phyloP scores from a whole-genome alignment of 2,888 invertebrate species.

The Cryptops parisi region DNA sequence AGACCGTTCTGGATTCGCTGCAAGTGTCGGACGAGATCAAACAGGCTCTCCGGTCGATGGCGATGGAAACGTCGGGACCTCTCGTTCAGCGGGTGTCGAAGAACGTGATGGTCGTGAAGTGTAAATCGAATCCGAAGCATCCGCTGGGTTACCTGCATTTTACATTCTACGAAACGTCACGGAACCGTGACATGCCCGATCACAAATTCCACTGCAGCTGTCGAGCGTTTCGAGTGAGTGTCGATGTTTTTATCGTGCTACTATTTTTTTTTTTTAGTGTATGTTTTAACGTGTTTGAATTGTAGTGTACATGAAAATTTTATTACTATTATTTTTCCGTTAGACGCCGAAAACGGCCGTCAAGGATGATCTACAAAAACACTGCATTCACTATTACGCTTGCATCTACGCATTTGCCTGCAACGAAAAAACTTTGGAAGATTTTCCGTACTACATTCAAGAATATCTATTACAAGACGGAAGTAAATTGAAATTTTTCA shows the following conservation, averaged over 20 bases:
- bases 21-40: slow-evolving; percentile 45
- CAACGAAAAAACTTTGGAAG: slow-evolving; percentile 44
- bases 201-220: slow-evolving; percentile 45
- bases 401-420: slow-evolving; percentile 55
- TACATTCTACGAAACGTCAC: slow-evolving; percentile 37
- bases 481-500: too few species aligned
- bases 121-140: slow-evolving; percentile 47
- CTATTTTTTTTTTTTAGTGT: too few species aligned
- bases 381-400: slow-evolving; percentile 53
- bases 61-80: slow-evolving; percentile 43
- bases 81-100: slow-evolving; percentile 54
- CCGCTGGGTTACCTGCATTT: slow-evolving; percentile 56
- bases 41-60: slow-evolving; percentile 43
- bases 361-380: slow-evolving; percentile 26
- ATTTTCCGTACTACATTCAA: slow-evolving; percentile 47
- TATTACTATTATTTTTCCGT: too few species aligned
- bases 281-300: too few species aligned
- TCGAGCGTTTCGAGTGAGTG: slow-evolving; percentile 34
- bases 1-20: slow-evolving; percentile 44
- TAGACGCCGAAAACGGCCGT: slow-evolving; percentile 9
- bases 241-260: too few species aligned
- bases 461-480: too few species aligned
- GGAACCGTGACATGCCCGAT: slow-evolving; percentile 30
- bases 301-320: too few species aligned
- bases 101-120: slow-evolving; percentile 54